Evolutionary conservation across 2,113 vertebrate species (phyloP).

Genomic region (Syngnathoides biaculeatus): DNA sequence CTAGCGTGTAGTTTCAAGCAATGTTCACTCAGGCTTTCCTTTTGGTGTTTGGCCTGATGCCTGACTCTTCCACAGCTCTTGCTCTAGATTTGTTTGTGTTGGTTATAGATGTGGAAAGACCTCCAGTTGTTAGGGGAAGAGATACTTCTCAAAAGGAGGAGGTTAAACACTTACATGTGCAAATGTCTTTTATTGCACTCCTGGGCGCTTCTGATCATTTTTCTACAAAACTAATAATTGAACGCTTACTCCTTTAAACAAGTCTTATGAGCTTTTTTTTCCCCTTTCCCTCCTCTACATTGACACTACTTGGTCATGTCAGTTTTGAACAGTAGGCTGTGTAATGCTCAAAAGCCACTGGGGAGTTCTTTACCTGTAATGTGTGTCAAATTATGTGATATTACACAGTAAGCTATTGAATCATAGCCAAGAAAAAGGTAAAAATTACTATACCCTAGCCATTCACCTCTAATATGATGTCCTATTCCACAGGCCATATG

Average conservation of each 20-base stretch:
- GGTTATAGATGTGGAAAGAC: slow-evolving; percentile 58
- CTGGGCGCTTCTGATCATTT: slow-evolving; percentile 43
- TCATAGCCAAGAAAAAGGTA: slow-evolving; percentile 5
- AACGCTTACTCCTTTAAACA: slow-evolving; percentile 28
- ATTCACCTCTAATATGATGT: slow-evolving; percentile 11
- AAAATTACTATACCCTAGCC: background rate
- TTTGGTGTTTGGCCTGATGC: slow-evolving; percentile 56
- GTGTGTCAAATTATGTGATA: slow-evolving; percentile 22
- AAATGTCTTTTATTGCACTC: slow-evolving; percentile 51
- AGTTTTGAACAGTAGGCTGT: slow-evolving; percentile 10
- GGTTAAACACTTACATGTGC: slow-evolving; percentile 52
- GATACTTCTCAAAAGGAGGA: slow-evolving; percentile 23
- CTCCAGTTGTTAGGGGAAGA: slow-evolving; percentile 27
- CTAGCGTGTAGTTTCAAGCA: slow-evolving; percentile 12
- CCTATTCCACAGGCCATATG: slow-evolving; percentile 12
- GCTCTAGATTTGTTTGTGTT: slow-evolving; percentile 74
- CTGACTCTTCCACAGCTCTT: slow-evolving; percentile 50
- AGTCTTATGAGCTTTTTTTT: slow-evolving; percentile 23
- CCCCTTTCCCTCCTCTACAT: slow-evolving; percentile 1
- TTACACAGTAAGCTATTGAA: background rate
- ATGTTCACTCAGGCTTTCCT: slow-evolving; percentile 29
- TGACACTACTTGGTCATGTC: background rate
- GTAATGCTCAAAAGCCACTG: background rate
- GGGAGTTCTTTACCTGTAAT: slow-evolving; percentile 3
- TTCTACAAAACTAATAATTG: slow-evolving; percentile 48